These are phyloP conservation scores for Phyllopteryx taeniolatus DNA, from an alignment of 2,113 vertebrate species.

Conservation along the genomic window DNA sequence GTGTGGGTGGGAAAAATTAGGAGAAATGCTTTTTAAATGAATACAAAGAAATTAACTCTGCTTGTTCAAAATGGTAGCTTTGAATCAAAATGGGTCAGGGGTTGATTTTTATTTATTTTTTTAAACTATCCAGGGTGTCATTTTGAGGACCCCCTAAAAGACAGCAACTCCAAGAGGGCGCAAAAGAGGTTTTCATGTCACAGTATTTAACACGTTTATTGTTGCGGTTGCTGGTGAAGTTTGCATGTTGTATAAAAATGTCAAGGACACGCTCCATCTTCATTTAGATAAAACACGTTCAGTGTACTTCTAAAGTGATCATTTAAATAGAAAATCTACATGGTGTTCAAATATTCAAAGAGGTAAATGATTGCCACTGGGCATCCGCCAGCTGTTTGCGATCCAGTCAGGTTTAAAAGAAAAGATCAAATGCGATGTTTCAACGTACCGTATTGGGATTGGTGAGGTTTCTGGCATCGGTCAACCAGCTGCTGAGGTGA, in stretches of 20 bases:
- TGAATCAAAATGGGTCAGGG: too few species aligned
- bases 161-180: too few species aligned
- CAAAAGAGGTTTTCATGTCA: too few species aligned
- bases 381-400: too few species aligned
- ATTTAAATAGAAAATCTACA: neutral
- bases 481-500: slow-evolving; percentile 99
- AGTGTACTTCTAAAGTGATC: neutral
- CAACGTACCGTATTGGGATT: slow-evolving; percentile 97
- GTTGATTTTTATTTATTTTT: too few species aligned
- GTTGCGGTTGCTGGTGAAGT: too few species aligned
- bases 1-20: slow-evolving; percentile 2
- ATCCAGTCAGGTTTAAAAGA: neutral
- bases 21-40: slow-evolving; percentile 5
- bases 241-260: too few species aligned
- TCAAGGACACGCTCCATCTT: neutral
- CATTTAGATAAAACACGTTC: neutral
- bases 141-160: too few species aligned
- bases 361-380: neutral
- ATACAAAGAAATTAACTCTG: neutral
- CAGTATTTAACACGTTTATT: too few species aligned
- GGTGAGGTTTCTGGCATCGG: slow-evolving; percentile 97
- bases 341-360: neutral
- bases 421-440: neutral
- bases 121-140: too few species aligned
- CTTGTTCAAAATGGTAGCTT: too few species aligned